Percentiles rank a stretch among this genome's conserved stretches.
These are phyloP conservation scores for Ptilodon capucinus DNA, from an alignment of 2,888 invertebrate genomes.

Conservation along the genomic window DNA sequence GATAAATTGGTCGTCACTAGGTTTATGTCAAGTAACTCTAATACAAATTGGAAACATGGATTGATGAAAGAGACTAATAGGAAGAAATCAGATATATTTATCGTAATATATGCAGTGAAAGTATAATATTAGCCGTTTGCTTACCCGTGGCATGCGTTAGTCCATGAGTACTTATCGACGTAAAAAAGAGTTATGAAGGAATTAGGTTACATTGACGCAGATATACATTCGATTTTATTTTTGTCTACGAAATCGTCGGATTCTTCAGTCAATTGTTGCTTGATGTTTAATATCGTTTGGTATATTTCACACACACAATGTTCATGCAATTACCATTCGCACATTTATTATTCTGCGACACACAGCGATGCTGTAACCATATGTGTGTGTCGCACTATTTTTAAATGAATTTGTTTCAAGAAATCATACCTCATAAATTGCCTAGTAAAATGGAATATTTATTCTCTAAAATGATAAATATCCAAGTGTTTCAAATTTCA, in stretches of 20 bases:
- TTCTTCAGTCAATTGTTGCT: neutral
- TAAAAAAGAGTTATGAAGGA: too few species aligned
- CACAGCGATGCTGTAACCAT: neutral
- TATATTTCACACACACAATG: neutral
- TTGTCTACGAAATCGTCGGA: neutral
- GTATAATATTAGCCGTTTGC: too few species aligned
- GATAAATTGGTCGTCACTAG: neutral
- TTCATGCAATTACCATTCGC: neutral
- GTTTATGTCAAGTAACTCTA: too few species aligned
- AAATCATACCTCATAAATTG: too few species aligned
- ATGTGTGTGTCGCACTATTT: neutral
- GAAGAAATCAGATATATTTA: too few species aligned
- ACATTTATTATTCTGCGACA: neutral
- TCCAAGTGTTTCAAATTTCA: neutral
- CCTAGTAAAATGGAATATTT: too few species aligned
- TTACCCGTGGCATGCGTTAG: too few species aligned
- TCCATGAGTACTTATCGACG: too few species aligned
- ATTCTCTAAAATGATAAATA: too few species aligned
- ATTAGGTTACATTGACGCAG: neutral
- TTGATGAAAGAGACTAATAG: too few species aligned
- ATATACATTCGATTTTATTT: neutral
- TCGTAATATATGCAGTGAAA: too few species aligned
- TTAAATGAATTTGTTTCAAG: neutral
- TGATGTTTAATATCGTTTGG: neutral
- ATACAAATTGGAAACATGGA: too few species aligned